A percentile compares a stretch with the other conserved stretches of the same genome.
Conservation (phyloP, 2,113 vertebrate species). For the Chaenogobius annularis region DNA sequence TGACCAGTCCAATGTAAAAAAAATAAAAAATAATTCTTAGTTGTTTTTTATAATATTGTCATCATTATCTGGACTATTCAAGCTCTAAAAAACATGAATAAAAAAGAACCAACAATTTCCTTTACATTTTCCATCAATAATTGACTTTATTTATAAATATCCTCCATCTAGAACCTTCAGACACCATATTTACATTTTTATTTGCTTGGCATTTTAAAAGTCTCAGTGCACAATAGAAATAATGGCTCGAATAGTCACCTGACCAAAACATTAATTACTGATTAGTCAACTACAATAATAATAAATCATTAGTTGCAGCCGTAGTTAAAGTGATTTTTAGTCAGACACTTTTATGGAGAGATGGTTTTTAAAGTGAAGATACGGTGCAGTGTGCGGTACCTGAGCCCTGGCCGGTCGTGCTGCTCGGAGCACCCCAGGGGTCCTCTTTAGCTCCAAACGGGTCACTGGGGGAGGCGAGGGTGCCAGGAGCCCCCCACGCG, state of each 20-base stretch:
- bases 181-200: no score
- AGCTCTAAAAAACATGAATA: neutral
- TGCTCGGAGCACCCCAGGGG: constrained; percentile 67
- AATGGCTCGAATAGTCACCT: no score
- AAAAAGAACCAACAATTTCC: neutral
- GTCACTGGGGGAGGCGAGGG: constrained; percentile 47
- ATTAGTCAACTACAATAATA: no score
- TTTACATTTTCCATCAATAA: neutral
- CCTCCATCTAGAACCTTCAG: no score
- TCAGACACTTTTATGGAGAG: neutral
- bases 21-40: no score
- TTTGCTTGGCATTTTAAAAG: no score
- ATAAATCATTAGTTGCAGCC: no score
- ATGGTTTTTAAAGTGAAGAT: constrained; percentile 4
- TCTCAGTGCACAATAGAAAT: no score
- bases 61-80: neutral
- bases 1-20: no score
- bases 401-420: constrained; percentile 36
- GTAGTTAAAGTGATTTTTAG: neutral
- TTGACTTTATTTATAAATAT: neutral
- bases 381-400: constrained; percentile 14
- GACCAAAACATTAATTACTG: no score
- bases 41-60: no score
- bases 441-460: constrained; percentile 71
- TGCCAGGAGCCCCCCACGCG: constrained; percentile 72